Evolutionary conservation across 2,888 invertebrate genomes (phyloP).

Genomic region (Petrolisthes cinctipes): DNA sequence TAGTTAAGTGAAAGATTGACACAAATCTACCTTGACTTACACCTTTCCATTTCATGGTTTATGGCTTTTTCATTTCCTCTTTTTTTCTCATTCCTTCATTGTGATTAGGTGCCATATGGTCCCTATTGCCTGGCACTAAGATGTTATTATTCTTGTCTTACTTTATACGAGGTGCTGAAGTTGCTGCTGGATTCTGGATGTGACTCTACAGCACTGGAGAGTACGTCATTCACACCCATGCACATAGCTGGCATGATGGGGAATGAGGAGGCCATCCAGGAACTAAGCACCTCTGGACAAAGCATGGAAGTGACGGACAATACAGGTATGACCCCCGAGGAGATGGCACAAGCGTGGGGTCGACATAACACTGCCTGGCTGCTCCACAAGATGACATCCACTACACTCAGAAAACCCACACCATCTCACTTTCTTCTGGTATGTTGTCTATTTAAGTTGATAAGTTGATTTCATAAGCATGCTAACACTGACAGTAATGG

Average conservation of each 20-base stretch:
- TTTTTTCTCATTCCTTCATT: no score
- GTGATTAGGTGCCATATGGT: no score
- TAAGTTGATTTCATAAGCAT: no score
- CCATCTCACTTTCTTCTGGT: neutral
- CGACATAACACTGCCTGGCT: conserved; percentile 39
- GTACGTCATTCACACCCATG: neutral
- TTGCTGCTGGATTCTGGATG: conserved; percentile 28
- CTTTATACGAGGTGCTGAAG: neutral
- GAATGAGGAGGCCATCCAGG: conserved; percentile 29
- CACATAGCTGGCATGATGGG: conserved; percentile 26
- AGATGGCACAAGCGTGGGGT: conserved; percentile 31
- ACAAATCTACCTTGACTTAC: no score
- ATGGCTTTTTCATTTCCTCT: no score
- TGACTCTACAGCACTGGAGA: conserved; percentile 4
- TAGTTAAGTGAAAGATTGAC: no score
- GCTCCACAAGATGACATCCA: conserved; percentile 28
- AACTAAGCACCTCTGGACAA: conserved; percentile 4
- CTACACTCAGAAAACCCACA: neutral
- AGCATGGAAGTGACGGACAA: conserved; percentile 1
- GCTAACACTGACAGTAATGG: neutral
- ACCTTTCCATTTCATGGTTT: no score
- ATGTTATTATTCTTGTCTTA: neutral
- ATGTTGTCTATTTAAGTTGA: neutral
- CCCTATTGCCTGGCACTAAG: no score
- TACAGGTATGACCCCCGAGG: conserved; percentile 17